These are phyloP conservation scores for Toxostoma redivivum DNA, from an alignment of 2,113 vertebrate genomes.

Conservation along the genomic window DNA sequence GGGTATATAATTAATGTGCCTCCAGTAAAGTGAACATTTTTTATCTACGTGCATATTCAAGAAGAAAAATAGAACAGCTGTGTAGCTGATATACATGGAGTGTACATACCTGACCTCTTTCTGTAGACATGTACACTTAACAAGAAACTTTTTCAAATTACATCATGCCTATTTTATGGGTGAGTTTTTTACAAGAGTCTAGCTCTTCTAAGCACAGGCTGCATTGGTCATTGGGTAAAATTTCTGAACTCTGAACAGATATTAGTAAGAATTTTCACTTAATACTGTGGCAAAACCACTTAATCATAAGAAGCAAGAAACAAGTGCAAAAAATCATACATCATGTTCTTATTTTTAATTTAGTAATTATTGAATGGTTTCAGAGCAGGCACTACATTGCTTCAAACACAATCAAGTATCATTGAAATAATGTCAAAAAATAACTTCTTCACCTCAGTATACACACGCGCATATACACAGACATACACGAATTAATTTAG, in stretches of 20 bases:
- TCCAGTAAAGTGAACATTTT: not conserved
- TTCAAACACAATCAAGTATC: constrained; percentile 58
- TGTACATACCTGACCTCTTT: not conserved
- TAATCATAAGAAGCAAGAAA: constrained; percentile 53
- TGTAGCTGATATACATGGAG: not conserved
- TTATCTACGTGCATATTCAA: not conserved
- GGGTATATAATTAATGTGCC: not conserved
- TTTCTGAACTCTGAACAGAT: not conserved
- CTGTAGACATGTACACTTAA: not conserved
- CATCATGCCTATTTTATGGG: not conserved
- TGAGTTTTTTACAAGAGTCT: not conserved
- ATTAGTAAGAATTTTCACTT: not conserved
- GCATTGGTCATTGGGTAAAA: not conserved
- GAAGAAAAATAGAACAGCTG: not conserved
- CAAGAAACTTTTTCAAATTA: not conserved
- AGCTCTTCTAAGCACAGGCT: not conserved
- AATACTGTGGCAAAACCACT: not conserved
- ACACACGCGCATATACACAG: not conserved
- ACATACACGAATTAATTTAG: constrained; percentile 52
- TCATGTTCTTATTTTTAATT: constrained; percentile 61
- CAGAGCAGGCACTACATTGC: constrained; percentile 55
- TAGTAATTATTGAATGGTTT: constrained; percentile 39
- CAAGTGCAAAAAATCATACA: constrained; percentile 45
- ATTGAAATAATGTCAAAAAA: constrained; percentile 61
- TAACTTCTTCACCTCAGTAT: constrained; percentile 31